These are phyloP conservation scores for Rhombomys opimus DNA, from an alignment of 2,113 vertebrate species.

Conservation along the genomic window DNA sequence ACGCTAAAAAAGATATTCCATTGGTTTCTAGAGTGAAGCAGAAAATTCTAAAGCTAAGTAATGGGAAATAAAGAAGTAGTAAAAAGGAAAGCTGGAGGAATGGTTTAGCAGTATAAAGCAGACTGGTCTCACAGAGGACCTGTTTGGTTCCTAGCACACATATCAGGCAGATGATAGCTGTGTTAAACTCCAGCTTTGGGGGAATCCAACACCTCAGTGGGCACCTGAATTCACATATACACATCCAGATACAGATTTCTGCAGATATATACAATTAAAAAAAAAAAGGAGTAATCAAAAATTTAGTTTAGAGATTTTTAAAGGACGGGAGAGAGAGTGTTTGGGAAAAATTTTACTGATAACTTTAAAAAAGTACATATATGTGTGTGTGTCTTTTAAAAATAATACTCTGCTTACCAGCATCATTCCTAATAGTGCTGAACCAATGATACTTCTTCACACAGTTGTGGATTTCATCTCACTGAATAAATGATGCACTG, in stretches of 20 bases:
- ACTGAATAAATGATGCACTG: background rate
- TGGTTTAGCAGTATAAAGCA: background rate
- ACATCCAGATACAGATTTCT: background rate
- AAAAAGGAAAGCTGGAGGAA: background rate
- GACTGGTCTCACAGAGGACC: background rate
- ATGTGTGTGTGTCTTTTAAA: no score
- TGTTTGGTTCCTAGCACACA: background rate
- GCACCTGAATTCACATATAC: background rate
- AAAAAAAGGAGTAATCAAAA: conserved; percentile 22
- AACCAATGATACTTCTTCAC: background rate
- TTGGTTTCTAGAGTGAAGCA: background rate
- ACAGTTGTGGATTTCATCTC: background rate
- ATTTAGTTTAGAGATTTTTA: conserved; percentile 1
- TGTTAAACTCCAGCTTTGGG: background rate
- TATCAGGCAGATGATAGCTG: background rate
- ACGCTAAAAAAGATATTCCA: background rate
- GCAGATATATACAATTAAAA: background rate
- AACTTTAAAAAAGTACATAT: background rate
- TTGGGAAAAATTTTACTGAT: background rate
- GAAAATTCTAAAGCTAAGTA: background rate
- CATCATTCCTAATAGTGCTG: background rate
- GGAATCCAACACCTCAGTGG: background rate
- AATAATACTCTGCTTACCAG: background rate
- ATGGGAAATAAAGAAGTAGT: background rate
- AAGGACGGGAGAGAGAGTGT: background rate